phyloP scores from a whole-genome alignment of 2,888 invertebrate species.

The Creontiades dilutus region DNA sequence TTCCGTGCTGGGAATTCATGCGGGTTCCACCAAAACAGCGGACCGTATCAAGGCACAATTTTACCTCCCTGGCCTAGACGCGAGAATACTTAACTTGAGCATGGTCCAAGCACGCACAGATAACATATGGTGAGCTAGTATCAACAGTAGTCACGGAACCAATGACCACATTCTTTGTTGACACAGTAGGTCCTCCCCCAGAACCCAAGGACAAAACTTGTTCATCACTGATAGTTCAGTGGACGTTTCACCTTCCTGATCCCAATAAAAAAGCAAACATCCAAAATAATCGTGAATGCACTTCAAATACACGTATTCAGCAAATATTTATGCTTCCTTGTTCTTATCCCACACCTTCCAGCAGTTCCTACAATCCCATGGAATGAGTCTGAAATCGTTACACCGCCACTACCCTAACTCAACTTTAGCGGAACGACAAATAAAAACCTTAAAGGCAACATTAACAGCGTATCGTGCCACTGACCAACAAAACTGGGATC shows the following conservation, averaged over 20 bases:
- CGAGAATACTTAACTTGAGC: background rate
- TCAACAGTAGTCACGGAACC: background rate
- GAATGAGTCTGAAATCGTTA: background rate
- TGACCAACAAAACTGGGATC: background rate
- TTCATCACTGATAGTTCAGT: constrained; percentile 35
- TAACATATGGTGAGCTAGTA: background rate
- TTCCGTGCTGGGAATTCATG: background rate
- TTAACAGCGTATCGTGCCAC: constrained; percentile 31
- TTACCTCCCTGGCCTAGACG: background rate
- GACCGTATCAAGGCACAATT: background rate
- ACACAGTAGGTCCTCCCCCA: background rate
- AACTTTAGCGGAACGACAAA: constrained; percentile 34
- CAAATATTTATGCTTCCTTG: background rate
- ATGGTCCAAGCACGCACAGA: background rate
- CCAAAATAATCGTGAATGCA: background rate
- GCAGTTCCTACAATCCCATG: background rate
- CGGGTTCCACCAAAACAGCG: background rate
- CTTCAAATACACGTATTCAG: background rate
- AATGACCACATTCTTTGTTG: background rate
- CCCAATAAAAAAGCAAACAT: background rate
- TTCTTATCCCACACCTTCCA: background rate
- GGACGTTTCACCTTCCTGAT: background rate
- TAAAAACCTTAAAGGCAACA: constrained; percentile 19
- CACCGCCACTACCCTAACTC: constrained; percentile 43
- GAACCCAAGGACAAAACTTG: background rate